Percentiles rank a stretch among this genome's conserved stretches.
phyloP scores from a whole-genome alignment of 2,113 vertebrate genomes.

The Canis aureus region DNA sequence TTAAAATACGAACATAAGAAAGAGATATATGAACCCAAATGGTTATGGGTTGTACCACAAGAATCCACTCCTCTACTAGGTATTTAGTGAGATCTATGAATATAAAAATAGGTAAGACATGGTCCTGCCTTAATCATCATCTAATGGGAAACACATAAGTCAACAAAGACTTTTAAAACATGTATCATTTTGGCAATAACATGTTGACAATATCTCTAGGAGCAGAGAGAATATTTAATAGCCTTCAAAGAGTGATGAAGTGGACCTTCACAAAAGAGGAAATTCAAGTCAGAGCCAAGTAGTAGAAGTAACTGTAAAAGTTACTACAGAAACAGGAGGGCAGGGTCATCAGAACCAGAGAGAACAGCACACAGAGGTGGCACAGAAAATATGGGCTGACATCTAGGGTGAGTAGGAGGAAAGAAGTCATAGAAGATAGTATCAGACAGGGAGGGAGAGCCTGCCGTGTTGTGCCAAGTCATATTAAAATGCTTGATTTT shows the following conservation, averaged over 20 bases:
- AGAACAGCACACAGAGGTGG: neutral
- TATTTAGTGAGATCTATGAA: neutral
- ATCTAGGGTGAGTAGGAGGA: neutral
- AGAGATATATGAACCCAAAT: neutral
- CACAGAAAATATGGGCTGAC: neutral
- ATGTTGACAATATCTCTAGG: no score
- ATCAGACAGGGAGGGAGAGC: neutral
- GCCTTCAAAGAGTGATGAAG: neutral
- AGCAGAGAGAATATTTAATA: neutral
- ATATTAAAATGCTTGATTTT: neutral
- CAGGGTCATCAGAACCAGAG: neutral
- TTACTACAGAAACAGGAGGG: neutral
- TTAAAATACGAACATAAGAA: neutral
- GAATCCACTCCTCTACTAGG: neutral
- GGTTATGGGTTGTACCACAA: neutral
- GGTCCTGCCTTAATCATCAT: neutral
- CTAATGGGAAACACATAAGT: neutral
- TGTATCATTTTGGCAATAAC: neutral
- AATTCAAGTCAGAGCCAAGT: neutral
- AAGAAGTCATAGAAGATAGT: neutral
- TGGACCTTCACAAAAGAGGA: neutral
- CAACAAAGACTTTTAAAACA: neutral
- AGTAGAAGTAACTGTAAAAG: neutral
- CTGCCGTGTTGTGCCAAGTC: neutral
- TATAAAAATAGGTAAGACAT: neutral